Conservation (phyloP, 1,140 invertebrate genomes). For the Tetragnatha versicolor region DNA sequence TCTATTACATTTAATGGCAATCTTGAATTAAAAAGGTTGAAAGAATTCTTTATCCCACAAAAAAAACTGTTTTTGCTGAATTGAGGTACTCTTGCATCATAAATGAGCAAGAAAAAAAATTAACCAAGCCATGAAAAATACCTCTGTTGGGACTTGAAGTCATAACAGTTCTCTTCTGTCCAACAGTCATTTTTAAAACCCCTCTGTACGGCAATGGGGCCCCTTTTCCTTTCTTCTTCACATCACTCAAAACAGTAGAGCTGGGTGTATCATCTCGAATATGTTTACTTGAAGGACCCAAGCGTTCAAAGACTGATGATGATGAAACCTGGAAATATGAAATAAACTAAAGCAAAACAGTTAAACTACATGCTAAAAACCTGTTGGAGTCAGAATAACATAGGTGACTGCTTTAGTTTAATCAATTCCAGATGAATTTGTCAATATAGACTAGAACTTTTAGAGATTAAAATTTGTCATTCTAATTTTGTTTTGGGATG, state of each 20-base stretch:
- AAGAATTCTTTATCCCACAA: background rate
- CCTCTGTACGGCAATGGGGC: slow-evolving; percentile 35
- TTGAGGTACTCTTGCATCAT: too few species aligned
- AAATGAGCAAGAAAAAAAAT: too few species aligned
- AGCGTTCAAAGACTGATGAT: slow-evolving; percentile 50
- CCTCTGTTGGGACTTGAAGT: background rate
- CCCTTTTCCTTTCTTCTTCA: background rate
- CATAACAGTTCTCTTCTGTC: slow-evolving; percentile 16
- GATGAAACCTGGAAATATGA: background rate
- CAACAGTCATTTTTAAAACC: slow-evolving; percentile 46
- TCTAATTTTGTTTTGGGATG: too few species aligned
- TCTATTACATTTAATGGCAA: too few species aligned
- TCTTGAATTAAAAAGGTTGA: background rate
- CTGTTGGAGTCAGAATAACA: too few species aligned
- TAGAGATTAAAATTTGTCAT: too few species aligned
- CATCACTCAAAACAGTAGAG: slow-evolving; percentile 33
- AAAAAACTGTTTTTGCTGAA: background rate
- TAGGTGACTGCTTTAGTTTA: too few species aligned
- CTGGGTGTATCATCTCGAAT: slow-evolving; percentile 6
- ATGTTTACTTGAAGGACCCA: slow-evolving; percentile 29
- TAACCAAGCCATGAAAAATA: too few species aligned
- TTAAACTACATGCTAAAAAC: background rate
- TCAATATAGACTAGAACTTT: too few species aligned
- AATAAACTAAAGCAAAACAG: background rate
- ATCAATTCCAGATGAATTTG: too few species aligned